These are phyloP conservation scores for Hypomecis atomaria DNA, from an alignment of 2,888 invertebrate species.

Conservation along the genomic window DNA sequence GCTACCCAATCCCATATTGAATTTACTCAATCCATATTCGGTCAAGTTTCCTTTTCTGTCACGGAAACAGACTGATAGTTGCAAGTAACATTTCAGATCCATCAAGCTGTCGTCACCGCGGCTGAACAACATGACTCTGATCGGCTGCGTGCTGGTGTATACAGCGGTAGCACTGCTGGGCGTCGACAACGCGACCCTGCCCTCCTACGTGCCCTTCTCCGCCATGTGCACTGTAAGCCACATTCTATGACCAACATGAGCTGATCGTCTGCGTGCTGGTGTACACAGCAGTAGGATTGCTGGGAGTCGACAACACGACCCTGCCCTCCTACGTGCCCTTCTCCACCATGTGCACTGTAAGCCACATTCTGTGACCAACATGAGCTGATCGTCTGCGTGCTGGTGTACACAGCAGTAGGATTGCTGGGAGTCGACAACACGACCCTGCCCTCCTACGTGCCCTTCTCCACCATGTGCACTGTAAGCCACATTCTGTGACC, in stretches of 20 bases:
- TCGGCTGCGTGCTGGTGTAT: conserved; percentile 96
- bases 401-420: conserved; percentile 95
- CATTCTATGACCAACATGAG: conserved; percentile 92
- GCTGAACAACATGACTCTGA: conserved; percentile 95
- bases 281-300: conserved; percentile 93
- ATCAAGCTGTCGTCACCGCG: conserved; percentile 97
- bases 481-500: conserved; percentile 89
- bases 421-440: conserved; percentile 93
- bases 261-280: conserved; percentile 95
- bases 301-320: conserved; percentile 93
- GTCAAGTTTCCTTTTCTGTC: too few species aligned
- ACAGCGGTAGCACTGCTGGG: conserved; percentile 94
- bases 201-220: conserved; percentile 89
- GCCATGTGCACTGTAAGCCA: conserved; percentile 93
- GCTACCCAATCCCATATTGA: too few species aligned
- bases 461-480: conserved; percentile 93
- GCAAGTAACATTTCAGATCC: conserved; percentile 83
- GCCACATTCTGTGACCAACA: conserved; percentile 89
- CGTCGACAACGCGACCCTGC: conserved; percentile 91
- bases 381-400: conserved; percentile 95
- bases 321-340: conserved; percentile 89
- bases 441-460: conserved; percentile 88
- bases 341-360: conserved; percentile 94
- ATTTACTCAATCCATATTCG: too few species aligned
- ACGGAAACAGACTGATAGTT: not conserved